Evolutionary conservation across 2,113 vertebrate genomes (phyloP), one percentile per base, ranked within the genome.

Genomic region (Menidia beryllina): DNA sequence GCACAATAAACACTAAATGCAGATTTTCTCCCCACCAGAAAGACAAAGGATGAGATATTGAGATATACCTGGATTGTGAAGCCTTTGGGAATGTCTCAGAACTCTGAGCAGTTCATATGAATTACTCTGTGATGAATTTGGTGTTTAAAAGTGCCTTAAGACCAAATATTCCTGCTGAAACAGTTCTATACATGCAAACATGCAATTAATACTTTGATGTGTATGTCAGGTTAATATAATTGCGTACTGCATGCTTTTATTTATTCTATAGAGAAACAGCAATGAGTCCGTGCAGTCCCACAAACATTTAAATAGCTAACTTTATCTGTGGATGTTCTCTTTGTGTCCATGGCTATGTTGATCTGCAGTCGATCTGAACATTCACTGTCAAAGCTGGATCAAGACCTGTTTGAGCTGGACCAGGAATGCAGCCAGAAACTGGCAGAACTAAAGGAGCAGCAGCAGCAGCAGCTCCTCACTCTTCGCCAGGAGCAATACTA

Each of bases 401-500:
- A 96, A 84, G 96, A 98, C 19, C 87, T 98, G 60, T 85, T 91
- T 24, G 92, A 94, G 0, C 91, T 98, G 5, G 96, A 98, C 67
- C 91, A 95, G 0, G 96, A 98, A 80, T 95, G 95, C 87, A 91
- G 81, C 51, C 95, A 95, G 81, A 95, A 94, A 79, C 88, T 97
- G 0, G 83, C 94, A 0, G 96, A 98, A 75, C 91, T 98, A 72
- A 98, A 97, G 89, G 96, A 97, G 79, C 95, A 96, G 82, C 97
- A 99, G 60, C 96, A 98, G 59, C 95, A 97, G 56, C 95, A 98
- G 87, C 94, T 99, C 59, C 94, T 99, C 23, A 95, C 95, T 24
- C 96, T 99, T 36, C 93, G 98, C 6, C 98, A 98, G 90, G 97
- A 98, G 79, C 98, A 99, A 79, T 99, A 98, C 88, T 99, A 98